Base-by-base conservation (phyloP, 2,888 invertebrate species). In the Apotomis betuletana region DNA sequence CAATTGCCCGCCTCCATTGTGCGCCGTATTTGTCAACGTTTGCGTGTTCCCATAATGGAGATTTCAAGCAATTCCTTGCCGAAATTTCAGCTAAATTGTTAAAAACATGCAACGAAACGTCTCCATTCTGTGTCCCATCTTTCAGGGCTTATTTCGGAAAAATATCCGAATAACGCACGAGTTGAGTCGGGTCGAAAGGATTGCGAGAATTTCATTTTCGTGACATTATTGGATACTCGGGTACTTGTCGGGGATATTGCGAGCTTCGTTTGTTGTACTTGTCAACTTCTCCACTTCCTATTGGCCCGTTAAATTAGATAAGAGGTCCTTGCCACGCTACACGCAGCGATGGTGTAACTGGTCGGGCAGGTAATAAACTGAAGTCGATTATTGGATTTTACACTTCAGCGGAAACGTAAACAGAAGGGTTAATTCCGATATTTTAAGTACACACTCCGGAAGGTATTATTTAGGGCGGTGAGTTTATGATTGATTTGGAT, bases 211-310 rank as follows among this genome's bases (percentile, higher is more conserved):
- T 67, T 71, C 57, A 67, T 71, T 67, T 67, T 67, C 63, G 63
- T 67, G 67, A 61, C 71, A 67, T 69, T 73, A 73, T 73, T 73
- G 73, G 69, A 65, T 61, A 54, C 73, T 60, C 46, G 58, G 51
- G 63, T 57, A 59, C 62, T 57, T 57, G 69, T 58, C 57, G 63
- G 13, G 69, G 73, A 69, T 69, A 73, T 73, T 73, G 69, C 73
- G 69, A 54, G 52, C 60, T 46, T n/a, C 65, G 65, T 67, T 61
- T 83, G 83, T 82, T 79, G 78, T 78, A 75, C 74, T 77, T 79
- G 76, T 80, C 80, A 77, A 78, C 78, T 77, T 74, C 76, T 69
- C 75, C 61, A 74, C 74, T 80, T 81, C 77, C 80, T 79, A 80
- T 81, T 80, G 77, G 73, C 15, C 76, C 74, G 76, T 75, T 67